Conservation (phyloP, 2,797 vertebrate species). For the Moxostoma hubbsi region DNA sequence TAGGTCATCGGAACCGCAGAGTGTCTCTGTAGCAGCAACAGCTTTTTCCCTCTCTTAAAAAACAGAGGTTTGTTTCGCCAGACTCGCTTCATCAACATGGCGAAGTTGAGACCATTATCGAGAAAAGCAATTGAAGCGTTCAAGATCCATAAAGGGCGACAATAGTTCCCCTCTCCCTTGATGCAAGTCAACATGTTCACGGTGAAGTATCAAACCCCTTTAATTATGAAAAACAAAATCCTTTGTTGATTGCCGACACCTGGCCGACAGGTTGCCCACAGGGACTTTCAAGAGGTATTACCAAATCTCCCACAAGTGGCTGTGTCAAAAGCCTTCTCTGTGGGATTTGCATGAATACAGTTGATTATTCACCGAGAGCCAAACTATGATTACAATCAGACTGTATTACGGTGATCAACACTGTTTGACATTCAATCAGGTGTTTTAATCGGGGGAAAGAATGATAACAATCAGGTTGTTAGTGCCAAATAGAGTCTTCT, state of each 20-base stretch:
- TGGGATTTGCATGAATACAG: slow-evolving; percentile 46
- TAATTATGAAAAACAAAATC: slow-evolving; percentile 17
- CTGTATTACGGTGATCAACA: slow-evolving; percentile 50
- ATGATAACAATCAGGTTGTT: slow-evolving; percentile 54
- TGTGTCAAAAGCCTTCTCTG: slow-evolving; percentile 21
- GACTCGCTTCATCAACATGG: slow-evolving; percentile 15
- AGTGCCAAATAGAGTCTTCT: slow-evolving; percentile 40
- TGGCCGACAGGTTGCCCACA: slow-evolving; percentile 10
- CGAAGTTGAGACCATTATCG: slow-evolving; percentile 23
- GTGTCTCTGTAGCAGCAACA: slow-evolving; percentile 44
- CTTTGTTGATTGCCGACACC: slow-evolving; percentile 31
- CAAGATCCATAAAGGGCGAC: slow-evolving; percentile 16
- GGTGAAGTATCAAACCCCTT: slow-evolving; percentile 7
- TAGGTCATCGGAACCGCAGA: slow-evolving; percentile 62
- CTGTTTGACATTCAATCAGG: slow-evolving; percentile 52
- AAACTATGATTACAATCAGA: slow-evolving; percentile 58
- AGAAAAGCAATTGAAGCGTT: slow-evolving; percentile 27
- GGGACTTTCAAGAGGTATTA: slow-evolving; percentile 40
- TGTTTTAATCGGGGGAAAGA: slow-evolving; percentile 48
- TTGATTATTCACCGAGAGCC: slow-evolving; percentile 56
- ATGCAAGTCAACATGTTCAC: slow-evolving; percentile 12
- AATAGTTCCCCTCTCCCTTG: slow-evolving; percentile 6
- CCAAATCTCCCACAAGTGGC: slow-evolving; percentile 35
- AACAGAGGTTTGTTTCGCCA: slow-evolving; percentile 40
- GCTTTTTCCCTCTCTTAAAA: slow-evolving; percentile 40